Conservation (phyloP, 2,113 vertebrate species). For the Cheirogaleus medius region DNA sequence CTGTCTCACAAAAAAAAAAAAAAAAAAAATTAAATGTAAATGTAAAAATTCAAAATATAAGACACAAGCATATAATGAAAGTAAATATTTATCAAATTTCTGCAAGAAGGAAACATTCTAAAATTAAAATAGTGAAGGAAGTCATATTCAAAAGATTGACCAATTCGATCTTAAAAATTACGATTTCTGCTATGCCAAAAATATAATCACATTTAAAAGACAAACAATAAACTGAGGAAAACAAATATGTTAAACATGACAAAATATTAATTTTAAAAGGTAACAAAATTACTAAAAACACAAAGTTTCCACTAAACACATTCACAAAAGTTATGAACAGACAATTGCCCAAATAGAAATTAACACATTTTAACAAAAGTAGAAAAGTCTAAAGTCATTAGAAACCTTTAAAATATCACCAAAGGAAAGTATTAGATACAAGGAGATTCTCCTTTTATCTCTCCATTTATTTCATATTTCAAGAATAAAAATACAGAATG, state of each 20-base stretch:
- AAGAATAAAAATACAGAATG: neutral
- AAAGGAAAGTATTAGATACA: neutral
- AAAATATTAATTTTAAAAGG: neutral
- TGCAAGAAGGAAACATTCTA: neutral
- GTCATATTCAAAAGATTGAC: neutral
- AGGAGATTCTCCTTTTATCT: neutral
- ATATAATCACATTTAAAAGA: neutral
- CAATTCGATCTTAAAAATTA: neutral
- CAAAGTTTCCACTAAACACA: neutral
- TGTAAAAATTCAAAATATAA: slow-evolving; percentile 29
- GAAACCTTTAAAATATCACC: neutral
- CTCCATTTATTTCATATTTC: neutral
- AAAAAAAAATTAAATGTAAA: neutral
- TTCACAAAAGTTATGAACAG: neutral
- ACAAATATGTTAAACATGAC: neutral
- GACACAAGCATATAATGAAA: slow-evolving; percentile 3
- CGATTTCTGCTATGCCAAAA: neutral
- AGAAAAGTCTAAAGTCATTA: neutral
- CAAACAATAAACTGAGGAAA: neutral
- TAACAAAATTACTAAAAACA: neutral
- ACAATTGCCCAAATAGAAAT: neutral
- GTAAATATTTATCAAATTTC: slow-evolving; percentile 34
- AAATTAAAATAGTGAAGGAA: neutral
- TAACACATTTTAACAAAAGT: neutral
- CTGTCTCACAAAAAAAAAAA: no score